A percentile compares a stretch with the other conserved stretches of the same genome.
Evolutionary conservation across 1,140 invertebrate genomes (phyloP).

Genomic region (Calycopis cecrops): DNA sequence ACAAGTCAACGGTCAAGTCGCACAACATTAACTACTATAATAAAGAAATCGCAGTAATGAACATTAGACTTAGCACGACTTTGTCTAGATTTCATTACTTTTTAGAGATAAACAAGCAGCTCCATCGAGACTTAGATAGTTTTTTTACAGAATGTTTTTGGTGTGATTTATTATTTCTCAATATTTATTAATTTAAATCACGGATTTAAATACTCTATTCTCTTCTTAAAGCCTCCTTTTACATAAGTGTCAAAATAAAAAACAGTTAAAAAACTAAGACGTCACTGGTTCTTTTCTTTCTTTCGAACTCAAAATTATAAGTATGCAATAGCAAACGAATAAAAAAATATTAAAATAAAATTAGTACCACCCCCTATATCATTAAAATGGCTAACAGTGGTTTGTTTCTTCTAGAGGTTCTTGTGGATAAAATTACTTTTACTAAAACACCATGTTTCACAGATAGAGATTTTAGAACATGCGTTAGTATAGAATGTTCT

Average conservation of each 20-base stretch:
- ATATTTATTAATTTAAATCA: too few species aligned
- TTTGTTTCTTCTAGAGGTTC: conserved; percentile 75
- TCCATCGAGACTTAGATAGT: too few species aligned
- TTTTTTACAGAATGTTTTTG: too few species aligned
- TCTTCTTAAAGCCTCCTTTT: conserved; percentile 1
- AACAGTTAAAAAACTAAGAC: conserved; percentile 22
- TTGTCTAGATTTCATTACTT: too few species aligned
- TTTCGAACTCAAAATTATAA: conserved; percentile 40
- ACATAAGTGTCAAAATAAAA: conserved; percentile 13
- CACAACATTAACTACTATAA: too few species aligned
- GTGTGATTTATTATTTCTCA: too few species aligned
- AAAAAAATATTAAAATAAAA: conserved; percentile 39
- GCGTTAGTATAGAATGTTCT: conserved; percentile 69
- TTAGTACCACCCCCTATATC: conserved; percentile 46
- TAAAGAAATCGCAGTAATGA: too few species aligned
- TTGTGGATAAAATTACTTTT: conserved; percentile 74
- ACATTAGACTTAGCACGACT: too few species aligned
- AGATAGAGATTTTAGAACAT: conserved; percentile 69
- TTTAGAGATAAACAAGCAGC: too few species aligned
- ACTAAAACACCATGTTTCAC: conserved; percentile 57
- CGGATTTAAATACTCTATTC: too few species aligned
- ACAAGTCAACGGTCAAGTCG: too few species aligned
- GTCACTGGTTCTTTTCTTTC: conserved; percentile 44
- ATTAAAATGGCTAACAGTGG: conserved; percentile 70
- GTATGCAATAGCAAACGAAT: conserved; percentile 41